Evolutionary conservation across 2,888 invertebrate species (phyloP).

Genomic region (Torymus tubicola): DNA sequence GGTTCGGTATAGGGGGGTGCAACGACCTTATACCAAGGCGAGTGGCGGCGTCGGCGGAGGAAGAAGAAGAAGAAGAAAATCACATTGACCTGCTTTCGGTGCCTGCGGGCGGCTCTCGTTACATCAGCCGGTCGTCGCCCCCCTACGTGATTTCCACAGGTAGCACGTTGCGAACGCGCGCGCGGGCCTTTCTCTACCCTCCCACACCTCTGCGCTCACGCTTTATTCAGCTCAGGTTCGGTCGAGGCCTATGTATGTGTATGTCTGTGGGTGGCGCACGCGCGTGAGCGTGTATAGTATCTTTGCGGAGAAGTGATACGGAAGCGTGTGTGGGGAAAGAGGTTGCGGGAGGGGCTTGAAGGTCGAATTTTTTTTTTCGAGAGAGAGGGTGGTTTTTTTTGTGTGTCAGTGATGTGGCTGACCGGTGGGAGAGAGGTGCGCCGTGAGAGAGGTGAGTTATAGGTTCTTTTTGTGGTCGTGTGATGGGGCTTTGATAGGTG

Average conservation of each 20-base stretch:
- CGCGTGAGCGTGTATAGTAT: not conserved
- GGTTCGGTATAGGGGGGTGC: constrained; percentile 22
- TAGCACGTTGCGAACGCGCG: constrained; percentile 38
- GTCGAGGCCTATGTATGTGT: constrained; percentile 29
- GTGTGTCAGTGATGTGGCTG: too few relatives aligned
- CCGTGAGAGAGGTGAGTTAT: too few relatives aligned
- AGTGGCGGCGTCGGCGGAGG: too few relatives aligned
- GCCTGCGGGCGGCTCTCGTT: constrained; percentile 28
- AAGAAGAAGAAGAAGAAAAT: constrained; percentile 25
- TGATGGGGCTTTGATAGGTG: too few relatives aligned
- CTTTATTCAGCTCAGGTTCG: constrained; percentile 61
- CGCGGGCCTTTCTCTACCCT: constrained; percentile 9
- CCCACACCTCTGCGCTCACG: constrained; percentile 53
- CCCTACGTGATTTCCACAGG: constrained; percentile 57
- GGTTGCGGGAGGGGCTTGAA: not conserved
- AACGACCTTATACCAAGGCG: constrained; percentile 24
- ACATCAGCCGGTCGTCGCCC: constrained; percentile 48
- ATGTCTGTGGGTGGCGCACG: not conserved
- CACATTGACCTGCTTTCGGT: constrained; percentile 56
- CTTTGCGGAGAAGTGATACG: not conserved
- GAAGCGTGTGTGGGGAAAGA: not conserved
- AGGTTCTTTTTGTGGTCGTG: too few relatives aligned
- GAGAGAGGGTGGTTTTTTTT: too few relatives aligned
- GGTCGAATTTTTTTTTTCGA: too few relatives aligned
- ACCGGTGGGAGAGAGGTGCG: too few relatives aligned